Evolutionary conservation across 2,797 vertebrate species (phyloP), one percentile per base, ranked within the genome.

Genomic region (Acanthis flammea): DNA sequence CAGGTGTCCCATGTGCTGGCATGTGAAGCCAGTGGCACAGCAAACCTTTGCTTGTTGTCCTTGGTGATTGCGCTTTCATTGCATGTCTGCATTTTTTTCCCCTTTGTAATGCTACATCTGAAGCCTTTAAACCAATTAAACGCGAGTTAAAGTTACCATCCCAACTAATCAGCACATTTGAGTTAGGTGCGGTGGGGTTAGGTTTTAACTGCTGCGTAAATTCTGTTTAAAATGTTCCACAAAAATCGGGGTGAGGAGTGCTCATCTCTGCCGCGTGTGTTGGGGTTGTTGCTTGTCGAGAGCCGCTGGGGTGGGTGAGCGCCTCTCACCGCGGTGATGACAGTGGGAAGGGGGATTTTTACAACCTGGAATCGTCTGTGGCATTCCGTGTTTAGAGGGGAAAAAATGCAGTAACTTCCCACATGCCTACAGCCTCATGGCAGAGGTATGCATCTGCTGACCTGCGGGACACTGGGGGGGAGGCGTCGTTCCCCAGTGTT

Each of bases 91-190:
- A 31, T 54, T 63, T 39, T 92, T 90, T 60, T n/a, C 22, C 17
- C 44, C 70, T 76, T 95, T 95, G 73, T 85, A 35, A 83, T 90
- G 57, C 79, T 74, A 35, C 22, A n/a, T 74, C 25, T 92, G 86
- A 95, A 95, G 60, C 85, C 53, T 91, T 88, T 92, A 93, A 96
- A 70, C 61, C 70, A 92, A 21, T 96, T 92, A 96, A 89, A 73
- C 63, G 8, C 53, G 68, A 71, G 68, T 97, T 97, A 85, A 96
- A 96, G 47, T 27, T 50, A 88, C 81, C 22, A 8, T 63, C 94
- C 61, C 54, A 54, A 33, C 50, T 62, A 48, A 53, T 94, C 47
- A 61, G 41, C 66, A 5, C 65, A 5, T 88, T 57, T 3, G 14
- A 92, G 45, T 42, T 57, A 39, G 45, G n/a, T 19, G 12, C 44